A percentile compares a stretch with the other conserved stretches of the same genome.
These are phyloP conservation scores for Terrapene triunguis DNA, from an alignment of 2,113 vertebrate genomes.

Conservation along the genomic window DNA sequence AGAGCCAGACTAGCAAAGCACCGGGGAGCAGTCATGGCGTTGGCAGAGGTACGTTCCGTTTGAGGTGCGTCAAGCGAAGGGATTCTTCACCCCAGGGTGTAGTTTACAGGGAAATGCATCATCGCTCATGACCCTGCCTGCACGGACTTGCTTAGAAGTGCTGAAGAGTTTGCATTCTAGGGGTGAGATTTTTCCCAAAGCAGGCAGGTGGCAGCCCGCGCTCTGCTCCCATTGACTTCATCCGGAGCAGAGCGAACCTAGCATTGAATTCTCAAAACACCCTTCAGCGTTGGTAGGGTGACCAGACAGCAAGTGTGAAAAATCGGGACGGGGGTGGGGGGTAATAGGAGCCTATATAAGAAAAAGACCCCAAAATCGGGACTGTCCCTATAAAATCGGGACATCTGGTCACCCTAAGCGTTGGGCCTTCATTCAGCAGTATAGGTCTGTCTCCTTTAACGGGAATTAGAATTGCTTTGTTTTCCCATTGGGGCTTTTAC, in stretches of 20 bases:
- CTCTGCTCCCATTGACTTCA: not conserved
- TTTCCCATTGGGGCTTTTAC: not conserved
- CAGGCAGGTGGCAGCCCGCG: not conserved
- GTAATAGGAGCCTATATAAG: no score
- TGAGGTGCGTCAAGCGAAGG: not conserved
- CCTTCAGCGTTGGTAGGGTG: not conserved
- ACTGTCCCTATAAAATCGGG: no score
- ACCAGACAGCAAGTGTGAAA: no score
- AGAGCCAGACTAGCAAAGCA: not conserved
- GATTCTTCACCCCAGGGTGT: not conserved
- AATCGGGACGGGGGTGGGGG: no score
- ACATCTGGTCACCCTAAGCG: not conserved
- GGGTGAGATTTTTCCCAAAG: not conserved
- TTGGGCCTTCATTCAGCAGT: not conserved
- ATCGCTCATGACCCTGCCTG: not conserved
- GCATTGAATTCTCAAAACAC: not conserved
- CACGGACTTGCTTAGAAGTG: not conserved
- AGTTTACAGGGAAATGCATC: not conserved
- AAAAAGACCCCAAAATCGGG: no score
- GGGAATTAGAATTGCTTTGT: not conserved
- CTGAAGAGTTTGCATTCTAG: no score
- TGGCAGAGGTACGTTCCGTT: rapidly evolving
- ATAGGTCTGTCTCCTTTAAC: not conserved
- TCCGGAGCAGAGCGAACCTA: not conserved
- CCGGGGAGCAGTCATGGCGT: not conserved